Evolutionary conservation across 2,888 invertebrate species (phyloP), one percentile per base, ranked within the genome.

Genomic region (Oscheius myriophilus): DNA sequence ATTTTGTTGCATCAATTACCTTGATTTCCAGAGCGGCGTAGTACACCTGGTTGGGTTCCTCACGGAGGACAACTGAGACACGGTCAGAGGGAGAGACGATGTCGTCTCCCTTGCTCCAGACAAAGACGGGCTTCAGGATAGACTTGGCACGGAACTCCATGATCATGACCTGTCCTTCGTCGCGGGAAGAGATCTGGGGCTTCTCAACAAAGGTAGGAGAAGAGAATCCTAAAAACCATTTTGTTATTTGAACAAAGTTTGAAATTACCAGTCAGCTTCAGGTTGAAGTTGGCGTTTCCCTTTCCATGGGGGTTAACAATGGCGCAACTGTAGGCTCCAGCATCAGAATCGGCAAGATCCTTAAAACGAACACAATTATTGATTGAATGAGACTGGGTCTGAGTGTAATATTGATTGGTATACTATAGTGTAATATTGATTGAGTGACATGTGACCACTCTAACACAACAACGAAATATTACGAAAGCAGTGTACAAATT

Each of bases 161-260:
- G 76, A 95, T 93, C 87, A 97, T 95, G 84, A 96, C 91, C 84
- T 96, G 95, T 84, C 96, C 96, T 87, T 92, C 94, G 89, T 95
- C 95, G 89, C 96, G 95, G 87, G 97, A 97, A 90, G 96, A 95
- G 89, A 98, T 98, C 89, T 94, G 92, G 80, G 98, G 98, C 91
- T 97, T 97, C 90, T 96, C 96, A 87, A 95, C 91, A 88, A 98
- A 97, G 33, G 94, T 94, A 70, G 97, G 97, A 49, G 86, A 86
- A 41, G 81, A 81, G 84, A 87, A 86, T 67, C 85, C 84, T 84
- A 62, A 62, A 70, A 51, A 16, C 21, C 25, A 21, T 14, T 2
- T 1, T 55, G 9, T 25, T 6, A 23, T 14, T 42, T 39, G 41
- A 25, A 45, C 11, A 4, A 16, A 23, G 25, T 9, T 12, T n/a